phyloP scores from a whole-genome alignment of 2,113 vertebrate species.

The Atlantisia rogersi region DNA sequence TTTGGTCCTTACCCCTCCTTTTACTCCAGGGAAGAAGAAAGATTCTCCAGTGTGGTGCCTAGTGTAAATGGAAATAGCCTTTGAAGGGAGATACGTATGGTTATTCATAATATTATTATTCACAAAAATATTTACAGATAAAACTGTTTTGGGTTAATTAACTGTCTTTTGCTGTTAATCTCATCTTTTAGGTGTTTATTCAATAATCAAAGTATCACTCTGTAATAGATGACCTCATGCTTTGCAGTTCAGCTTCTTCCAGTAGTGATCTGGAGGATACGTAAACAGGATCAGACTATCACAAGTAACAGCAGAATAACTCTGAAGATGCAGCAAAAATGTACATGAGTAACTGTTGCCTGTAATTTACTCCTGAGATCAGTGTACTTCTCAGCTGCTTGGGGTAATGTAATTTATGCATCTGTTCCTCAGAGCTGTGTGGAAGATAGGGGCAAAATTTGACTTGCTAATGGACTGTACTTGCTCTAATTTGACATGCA shows the following conservation, averaged over 20 bases:
- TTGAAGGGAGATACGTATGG: background rate
- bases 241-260: background rate
- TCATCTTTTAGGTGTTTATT: background rate
- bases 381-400: background rate
- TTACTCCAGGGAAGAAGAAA: background rate
- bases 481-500: constrained; percentile 8
- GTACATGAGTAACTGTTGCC: background rate
- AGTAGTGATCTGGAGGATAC: background rate
- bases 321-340: background rate
- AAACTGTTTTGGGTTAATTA: background rate
- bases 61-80: background rate
- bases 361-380: background rate
- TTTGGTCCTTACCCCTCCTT: background rate
- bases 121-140: background rate
- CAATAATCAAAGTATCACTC: background rate
- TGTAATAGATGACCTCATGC: background rate
- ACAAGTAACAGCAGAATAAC: background rate
- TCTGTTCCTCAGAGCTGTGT: background rate
- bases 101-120: background rate
- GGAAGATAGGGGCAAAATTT: constrained; percentile 31
- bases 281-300: background rate
- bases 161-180: background rate
- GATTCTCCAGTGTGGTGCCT: background rate
- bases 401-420: background rate
- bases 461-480: constrained; percentile 25